These are phyloP conservation scores for Pocillopora grandis DNA, from an alignment of 92 coral and sea anemone species.

Conservation along the genomic window DNA sequence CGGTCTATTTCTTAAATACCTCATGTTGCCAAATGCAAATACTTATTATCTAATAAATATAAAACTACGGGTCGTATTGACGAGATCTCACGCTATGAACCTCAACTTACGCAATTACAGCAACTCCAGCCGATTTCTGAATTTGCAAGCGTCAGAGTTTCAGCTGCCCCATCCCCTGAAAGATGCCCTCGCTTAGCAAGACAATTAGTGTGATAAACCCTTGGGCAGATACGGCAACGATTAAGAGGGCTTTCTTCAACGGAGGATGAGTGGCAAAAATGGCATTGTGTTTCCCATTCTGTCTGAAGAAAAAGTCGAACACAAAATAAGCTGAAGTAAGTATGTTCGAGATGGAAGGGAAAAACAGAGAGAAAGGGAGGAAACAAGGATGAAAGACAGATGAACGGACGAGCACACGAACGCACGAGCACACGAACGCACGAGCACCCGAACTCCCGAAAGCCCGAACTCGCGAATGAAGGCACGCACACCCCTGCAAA, in stretches of 20 bases:
- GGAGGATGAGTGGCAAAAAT: slow-evolving; percentile 32
- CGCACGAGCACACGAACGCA: not conserved
- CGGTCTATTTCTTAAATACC: too few species aligned
- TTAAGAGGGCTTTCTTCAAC: not conserved
- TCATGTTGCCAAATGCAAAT: too few species aligned
- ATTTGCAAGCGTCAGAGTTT: slow-evolving; percentile 34
- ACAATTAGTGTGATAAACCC: slow-evolving; percentile 58
- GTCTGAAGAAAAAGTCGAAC: not conserved
- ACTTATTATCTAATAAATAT: too few species aligned
- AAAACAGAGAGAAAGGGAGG: not conserved
- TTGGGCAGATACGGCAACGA: slow-evolving; percentile 54
- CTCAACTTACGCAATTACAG: slow-evolving; percentile 52
- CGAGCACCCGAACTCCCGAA: not conserved
- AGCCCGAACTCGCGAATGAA: too few species aligned
- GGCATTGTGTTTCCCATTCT: slow-evolving; percentile 35
- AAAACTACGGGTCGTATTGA: too few species aligned
- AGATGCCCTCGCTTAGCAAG: slow-evolving; percentile 54
- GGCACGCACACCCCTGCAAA: not conserved
- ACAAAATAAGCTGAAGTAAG: not conserved
- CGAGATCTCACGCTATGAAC: too few species aligned
- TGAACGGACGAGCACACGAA: not conserved
- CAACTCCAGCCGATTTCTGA: slow-evolving; percentile 65
- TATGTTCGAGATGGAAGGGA: not conserved
- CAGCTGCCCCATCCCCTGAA: slow-evolving; percentile 23
- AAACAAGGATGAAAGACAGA: not conserved